Conservation (phyloP, 1,140 invertebrate species). For the Manduca sexta region DNA sequence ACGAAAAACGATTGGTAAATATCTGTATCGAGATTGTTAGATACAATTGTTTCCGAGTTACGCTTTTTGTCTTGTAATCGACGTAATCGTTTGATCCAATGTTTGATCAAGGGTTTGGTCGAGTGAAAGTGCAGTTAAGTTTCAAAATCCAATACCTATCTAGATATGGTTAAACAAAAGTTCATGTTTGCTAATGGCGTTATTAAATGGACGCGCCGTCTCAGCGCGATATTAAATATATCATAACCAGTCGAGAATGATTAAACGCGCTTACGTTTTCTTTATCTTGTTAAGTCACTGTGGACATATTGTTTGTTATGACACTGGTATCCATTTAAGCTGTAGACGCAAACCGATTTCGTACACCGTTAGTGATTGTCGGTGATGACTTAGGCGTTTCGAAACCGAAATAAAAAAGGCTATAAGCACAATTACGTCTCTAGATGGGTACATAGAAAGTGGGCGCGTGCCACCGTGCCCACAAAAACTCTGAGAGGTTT, state of each 20-base stretch:
- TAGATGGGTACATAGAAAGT: conserved; percentile 56
- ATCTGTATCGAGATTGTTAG: too few species aligned
- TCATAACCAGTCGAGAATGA: neutral
- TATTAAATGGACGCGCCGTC: too few species aligned
- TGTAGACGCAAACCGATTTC: conserved; percentile 7
- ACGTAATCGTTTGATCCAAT: neutral
- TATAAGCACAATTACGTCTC: conserved; percentile 57
- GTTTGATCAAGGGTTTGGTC: neutral
- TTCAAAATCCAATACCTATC: too few species aligned
- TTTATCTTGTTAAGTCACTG: conserved; percentile 3
- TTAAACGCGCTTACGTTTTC: conserved; percentile 1
- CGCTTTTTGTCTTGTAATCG: too few species aligned
- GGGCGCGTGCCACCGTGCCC: conserved; percentile 49
- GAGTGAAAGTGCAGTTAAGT: too few species aligned
- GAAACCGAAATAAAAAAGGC: conserved; percentile 48
- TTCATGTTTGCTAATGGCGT: too few species aligned
- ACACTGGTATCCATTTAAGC: conserved; percentile 5
- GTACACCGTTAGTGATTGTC: conserved; percentile 44
- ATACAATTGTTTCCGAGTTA: too few species aligned
- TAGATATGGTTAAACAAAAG: too few species aligned
- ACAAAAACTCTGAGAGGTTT: conserved; percentile 48
- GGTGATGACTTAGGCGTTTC: conserved; percentile 52
- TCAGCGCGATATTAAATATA: too few species aligned
- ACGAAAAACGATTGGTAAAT: too few species aligned
- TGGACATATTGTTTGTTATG: conserved; percentile 3